Percentiles rank a stretch among this genome's conserved stretches.
phyloP scores from a whole-genome alignment of 2,797 vertebrate genomes.

The Cossypha niveicapilla region DNA sequence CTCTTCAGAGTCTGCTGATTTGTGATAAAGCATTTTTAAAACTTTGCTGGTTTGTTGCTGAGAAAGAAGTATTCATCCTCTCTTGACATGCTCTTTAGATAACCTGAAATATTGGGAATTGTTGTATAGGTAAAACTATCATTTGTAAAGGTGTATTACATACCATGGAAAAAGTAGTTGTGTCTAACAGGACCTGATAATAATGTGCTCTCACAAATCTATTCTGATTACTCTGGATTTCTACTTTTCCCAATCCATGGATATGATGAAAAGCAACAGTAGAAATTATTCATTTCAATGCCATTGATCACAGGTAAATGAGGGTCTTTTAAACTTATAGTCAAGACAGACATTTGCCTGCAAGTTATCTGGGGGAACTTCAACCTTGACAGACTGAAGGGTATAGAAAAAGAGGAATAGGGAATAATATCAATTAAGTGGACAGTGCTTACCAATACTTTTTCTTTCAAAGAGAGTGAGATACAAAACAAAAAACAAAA shows the following conservation, averaged over 20 bases:
- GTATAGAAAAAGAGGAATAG: background rate
- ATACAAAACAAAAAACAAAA: background rate
- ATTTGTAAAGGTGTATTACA: accelerated
- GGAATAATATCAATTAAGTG: background rate
- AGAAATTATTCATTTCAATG: background rate
- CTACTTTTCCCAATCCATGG: background rate
- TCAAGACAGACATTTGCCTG: background rate
- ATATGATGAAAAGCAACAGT: background rate
- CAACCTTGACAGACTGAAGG: background rate
- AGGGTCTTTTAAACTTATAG: background rate
- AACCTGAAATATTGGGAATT: background rate
- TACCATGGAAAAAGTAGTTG: background rate
- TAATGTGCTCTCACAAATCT: background rate
- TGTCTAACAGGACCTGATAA: background rate
- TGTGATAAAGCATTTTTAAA: background rate
- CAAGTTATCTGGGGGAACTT: background rate
- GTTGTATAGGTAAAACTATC: background rate
- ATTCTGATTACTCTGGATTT: background rate
- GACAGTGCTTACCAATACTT: background rate
- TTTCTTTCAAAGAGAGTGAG: background rate
- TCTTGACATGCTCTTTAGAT: background rate
- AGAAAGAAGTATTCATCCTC: background rate
- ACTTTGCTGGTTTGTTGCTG: background rate
- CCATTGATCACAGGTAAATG: background rate
- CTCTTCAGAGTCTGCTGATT: background rate